Percentiles rank a stretch among this genome's conserved stretches.
phyloP scores from a whole-genome alignment of 1,140 invertebrate genomes.

The Lutraria rhynchaena region DNA sequence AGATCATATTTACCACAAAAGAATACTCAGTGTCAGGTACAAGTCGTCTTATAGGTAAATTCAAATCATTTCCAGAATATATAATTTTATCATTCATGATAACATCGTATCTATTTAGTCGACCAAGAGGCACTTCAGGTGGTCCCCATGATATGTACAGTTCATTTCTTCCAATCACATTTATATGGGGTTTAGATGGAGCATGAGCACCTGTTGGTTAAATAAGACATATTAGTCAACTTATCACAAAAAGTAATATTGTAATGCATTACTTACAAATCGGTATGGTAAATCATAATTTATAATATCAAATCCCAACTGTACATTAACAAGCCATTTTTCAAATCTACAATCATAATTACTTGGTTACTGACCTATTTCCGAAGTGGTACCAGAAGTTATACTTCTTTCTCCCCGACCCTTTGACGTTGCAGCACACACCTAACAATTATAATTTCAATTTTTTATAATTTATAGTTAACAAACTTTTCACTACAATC shows the following conservation, averaged over 20 bases:
- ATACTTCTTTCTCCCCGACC: constrained; percentile 76
- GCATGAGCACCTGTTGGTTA: constrained; percentile 76
- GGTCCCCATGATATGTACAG: constrained; percentile 79
- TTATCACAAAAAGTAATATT: not conserved
- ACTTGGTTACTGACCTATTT: constrained; percentile 68
- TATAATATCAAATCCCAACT: constrained; percentile 8
- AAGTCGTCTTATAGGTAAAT: constrained; percentile 72
- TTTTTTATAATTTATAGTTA: too few species aligned
- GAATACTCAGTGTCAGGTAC: constrained; percentile 81
- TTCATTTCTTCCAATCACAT: constrained; percentile 80
- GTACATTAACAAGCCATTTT: too few species aligned
- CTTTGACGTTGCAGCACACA: constrained; percentile 79
- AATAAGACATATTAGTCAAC: too few species aligned
- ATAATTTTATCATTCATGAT: constrained; percentile 78
- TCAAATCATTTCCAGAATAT: constrained; percentile 80
- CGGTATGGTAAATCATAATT: not conserved
- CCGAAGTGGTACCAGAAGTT: constrained; percentile 72
- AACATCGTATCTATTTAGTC: constrained; percentile 80
- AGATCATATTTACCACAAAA: constrained; percentile 80
- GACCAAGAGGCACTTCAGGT: constrained; percentile 79
- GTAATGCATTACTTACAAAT: not conserved
- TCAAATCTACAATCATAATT: too few species aligned
- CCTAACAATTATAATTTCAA: constrained; percentile 65
- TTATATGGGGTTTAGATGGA: constrained; percentile 79
- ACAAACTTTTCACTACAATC: too few species aligned